Conservation (phyloP, 1,140 invertebrate genomes). For the Parasteatoda tepidariorum region DNA sequence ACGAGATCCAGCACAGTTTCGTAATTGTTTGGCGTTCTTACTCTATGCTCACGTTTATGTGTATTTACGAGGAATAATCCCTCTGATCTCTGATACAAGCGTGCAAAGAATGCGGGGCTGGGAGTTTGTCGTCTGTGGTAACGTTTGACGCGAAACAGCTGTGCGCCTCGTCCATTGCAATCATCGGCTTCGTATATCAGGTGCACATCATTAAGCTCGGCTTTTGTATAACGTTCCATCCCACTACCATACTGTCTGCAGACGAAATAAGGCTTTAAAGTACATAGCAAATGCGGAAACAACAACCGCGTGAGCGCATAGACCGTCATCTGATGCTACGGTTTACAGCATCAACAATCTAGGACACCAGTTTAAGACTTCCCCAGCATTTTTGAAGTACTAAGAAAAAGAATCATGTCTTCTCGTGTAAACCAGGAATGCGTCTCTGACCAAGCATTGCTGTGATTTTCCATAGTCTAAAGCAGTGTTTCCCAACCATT, state of each 20-base stretch:
- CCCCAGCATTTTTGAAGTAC: not conserved
- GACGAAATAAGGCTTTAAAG: slow-evolving; percentile 12
- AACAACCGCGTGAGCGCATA: not conserved
- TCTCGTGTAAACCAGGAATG: no score
- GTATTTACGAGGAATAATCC: not conserved
- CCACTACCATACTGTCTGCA: not conserved
- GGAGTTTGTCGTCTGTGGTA: not conserved
- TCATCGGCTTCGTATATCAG: not conserved
- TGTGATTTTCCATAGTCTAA: no score
- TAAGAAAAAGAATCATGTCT: not conserved
- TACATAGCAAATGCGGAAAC: not conserved
- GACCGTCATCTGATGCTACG: not conserved
- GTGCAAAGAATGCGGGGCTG: not conserved
- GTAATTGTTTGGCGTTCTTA: not conserved
- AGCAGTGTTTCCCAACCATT: no score
- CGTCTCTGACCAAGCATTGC: no score
- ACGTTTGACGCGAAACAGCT: not conserved
- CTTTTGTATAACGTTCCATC: slow-evolving; percentile 1
- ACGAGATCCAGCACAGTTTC: slow-evolving; percentile 4
- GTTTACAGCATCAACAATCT: not conserved
- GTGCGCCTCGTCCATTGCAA: slow-evolving; percentile 1
- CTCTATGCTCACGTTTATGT: slow-evolving; percentile 11
- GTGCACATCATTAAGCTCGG: slow-evolving; percentile 1
- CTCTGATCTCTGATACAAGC: not conserved
- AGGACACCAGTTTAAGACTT: not conserved